Conservation (phyloP, 2,113 vertebrate species). For the Laticauda laticaudata region DNA sequence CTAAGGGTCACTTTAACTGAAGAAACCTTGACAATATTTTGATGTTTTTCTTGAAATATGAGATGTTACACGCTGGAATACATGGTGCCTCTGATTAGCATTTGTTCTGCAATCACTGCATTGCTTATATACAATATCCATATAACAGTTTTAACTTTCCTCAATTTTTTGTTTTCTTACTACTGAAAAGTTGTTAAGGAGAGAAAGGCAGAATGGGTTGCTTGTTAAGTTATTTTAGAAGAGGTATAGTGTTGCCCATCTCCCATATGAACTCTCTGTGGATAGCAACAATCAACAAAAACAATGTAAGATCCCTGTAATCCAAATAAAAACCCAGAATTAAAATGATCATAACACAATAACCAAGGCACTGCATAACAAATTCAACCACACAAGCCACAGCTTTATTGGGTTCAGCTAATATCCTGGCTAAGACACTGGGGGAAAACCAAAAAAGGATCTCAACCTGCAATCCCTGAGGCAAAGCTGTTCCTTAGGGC, state of each 20-base stretch:
- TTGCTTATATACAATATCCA: neutral
- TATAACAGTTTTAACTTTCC: neutral
- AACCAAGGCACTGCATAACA: neutral
- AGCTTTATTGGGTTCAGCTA: neutral
- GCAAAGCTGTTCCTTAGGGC: neutral
- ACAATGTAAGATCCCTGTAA: neutral
- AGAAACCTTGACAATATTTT: neutral
- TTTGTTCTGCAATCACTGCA: neutral
- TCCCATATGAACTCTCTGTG: neutral
- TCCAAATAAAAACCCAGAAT: neutral
- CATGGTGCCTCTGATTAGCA: neutral
- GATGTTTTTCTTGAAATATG: neutral
- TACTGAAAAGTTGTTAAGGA: neutral
- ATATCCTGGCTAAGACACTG: neutral
- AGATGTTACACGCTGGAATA: neutral
- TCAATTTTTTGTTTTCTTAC: neutral
- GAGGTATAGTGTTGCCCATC: neutral
- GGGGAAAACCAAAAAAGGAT: neutral
- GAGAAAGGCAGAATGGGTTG: neutral
- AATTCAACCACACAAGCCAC: neutral
- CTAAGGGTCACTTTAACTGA: neutral
- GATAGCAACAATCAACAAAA: neutral
- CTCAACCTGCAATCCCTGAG: neutral
- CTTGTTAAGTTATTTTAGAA: neutral
- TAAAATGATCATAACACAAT: neutral